phyloP scores from a whole-genome alignment of 2,113 vertebrate species.

The Notiomystis cincta region DNA sequence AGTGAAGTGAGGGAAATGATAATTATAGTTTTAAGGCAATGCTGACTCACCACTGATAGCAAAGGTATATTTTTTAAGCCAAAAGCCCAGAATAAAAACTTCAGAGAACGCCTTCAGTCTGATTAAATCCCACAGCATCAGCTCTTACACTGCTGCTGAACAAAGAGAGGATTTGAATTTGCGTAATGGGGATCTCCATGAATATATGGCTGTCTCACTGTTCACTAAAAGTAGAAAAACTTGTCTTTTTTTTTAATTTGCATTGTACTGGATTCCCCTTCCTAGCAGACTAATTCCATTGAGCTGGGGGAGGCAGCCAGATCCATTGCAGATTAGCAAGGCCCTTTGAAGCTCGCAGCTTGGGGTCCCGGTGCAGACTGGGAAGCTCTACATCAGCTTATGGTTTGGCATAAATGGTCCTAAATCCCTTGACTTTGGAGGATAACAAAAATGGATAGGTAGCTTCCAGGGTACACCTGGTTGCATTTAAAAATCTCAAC shows the following conservation, averaged over 20 bases:
- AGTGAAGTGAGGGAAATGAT: background rate
- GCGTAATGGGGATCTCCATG: background rate
- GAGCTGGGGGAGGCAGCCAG: background rate
- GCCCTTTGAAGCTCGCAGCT: background rate
- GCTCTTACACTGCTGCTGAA: background rate
- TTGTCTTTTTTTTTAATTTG: background rate
- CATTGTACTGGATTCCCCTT: background rate
- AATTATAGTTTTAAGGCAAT: background rate
- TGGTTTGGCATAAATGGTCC: background rate
- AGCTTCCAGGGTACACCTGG: background rate
- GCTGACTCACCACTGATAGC: slow-evolving; percentile 34
- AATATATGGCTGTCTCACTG: background rate
- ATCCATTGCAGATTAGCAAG: background rate
- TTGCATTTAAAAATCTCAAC: background rate
- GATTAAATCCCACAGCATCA: background rate
- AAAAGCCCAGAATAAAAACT: background rate
- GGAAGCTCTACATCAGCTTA: background rate
- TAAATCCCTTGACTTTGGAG: background rate
- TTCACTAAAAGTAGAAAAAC: background rate
- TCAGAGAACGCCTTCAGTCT: background rate
- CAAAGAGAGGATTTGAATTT: background rate
- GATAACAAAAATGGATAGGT: background rate
- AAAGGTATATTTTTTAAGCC: background rate
- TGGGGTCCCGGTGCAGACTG: background rate
- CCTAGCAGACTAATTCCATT: background rate